A percentile compares a stretch with the other conserved stretches of the same genome.
Evolutionary conservation across 2,888 invertebrate species (phyloP).

Genomic region (Catocala nupta): DNA sequence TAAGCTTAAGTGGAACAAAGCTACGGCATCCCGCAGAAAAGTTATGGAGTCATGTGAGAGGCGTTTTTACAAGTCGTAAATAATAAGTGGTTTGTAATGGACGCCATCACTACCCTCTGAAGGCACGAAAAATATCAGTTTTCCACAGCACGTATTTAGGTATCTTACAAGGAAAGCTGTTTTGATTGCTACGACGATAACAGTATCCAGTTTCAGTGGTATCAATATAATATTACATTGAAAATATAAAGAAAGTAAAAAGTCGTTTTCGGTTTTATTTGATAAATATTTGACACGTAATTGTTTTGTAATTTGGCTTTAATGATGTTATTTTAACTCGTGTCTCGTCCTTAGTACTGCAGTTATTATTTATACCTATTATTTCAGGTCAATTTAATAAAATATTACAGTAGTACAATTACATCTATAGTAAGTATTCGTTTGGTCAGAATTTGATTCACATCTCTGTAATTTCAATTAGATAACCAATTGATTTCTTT

Average conservation of each 20-base stretch:
- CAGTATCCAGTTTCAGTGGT: slow-evolving; percentile 7
- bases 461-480: too few species aligned
- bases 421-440: too few species aligned
- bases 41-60: slow-evolving; percentile 58
- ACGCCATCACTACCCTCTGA: slow-evolving; percentile 53
- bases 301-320: too few species aligned
- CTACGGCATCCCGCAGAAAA: slow-evolving; percentile 62
- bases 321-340: too few species aligned
- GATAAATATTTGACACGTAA: too few species aligned
- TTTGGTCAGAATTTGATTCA: too few species aligned
- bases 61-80: slow-evolving; percentile 75
- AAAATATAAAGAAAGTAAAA: neutral
- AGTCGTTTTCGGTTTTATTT: neutral
- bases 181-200: slow-evolving; percentile 19
- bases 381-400: too few species aligned
- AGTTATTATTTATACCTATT: too few species aligned
- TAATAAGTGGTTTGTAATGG: slow-evolving; percentile 73
- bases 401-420: too few species aligned
- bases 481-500: too few species aligned
- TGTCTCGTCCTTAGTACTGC: too few species aligned
- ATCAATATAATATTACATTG: slow-evolving; percentile 14
- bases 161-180: slow-evolving; percentile 10
- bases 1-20: slow-evolving; percentile 48
- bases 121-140: slow-evolving; percentile 26
- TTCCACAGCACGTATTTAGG: neutral